Base-by-base conservation (phyloP, 2,888 invertebrate genomes). In the Abrostola triplasia region DNA sequence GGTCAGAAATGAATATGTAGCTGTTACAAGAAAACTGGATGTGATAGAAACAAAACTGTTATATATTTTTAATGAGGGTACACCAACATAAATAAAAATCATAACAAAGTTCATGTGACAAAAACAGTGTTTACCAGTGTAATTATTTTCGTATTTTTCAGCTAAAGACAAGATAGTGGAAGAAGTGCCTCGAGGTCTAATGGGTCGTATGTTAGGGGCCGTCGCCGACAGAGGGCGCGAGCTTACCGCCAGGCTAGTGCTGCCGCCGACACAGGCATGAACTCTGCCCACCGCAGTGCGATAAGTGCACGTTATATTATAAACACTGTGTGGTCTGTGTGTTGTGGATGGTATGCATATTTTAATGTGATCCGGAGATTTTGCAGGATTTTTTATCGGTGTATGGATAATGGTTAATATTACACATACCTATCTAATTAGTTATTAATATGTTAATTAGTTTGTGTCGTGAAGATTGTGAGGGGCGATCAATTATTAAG, bases 141-240 rank as follows among this genome's bases (percentile, higher is more conserved):
- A n/a, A n/a, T n/a, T 41, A n/a, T 12, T n/a, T 42, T 5, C 12
- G 9, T 47, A 24, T 9, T 54, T 67, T 65, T 11, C 84, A 81
- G 81, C 79, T 13, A 84, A 83, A 71, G 77, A 82, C 8, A 83
- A 81, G 52, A 41, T 70, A 1, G 42, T 57, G n/a, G 85, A 85
- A 59, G 82, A 79, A 24, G 77, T 83, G 0, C 79, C 88, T 0
- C 76, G 84, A n/a, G 89, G 90, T 0, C 68, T 93, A 2, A 80
- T 94, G 79, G 90, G 92, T 0, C 84, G 94, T 2, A 82, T 94
- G 82, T 77, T 94, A 38, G 91, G 90, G 5, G 93, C 91, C 0
- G 90, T 94, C 24, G 93, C 94, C 6, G 93, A 87, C 10, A 83
- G 91, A 9, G 92, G 94, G 5, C 80, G 94, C 0, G 92, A 89